Evolutionary conservation across 2,113 vertebrate genomes (phyloP).

Genomic region (Atlantisia rogersi): DNA sequence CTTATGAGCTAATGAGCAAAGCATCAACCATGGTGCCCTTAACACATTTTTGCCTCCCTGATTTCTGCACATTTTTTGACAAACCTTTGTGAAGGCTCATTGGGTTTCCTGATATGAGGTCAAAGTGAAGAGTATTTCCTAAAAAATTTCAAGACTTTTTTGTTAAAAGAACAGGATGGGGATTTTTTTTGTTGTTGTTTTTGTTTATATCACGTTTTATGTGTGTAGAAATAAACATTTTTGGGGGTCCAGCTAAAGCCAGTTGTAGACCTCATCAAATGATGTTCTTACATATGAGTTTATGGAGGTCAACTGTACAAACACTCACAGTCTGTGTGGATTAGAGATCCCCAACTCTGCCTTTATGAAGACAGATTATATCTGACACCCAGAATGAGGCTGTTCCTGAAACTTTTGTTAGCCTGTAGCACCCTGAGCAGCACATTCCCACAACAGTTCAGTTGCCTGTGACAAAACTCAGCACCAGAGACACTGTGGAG

Average conservation of each 20-base stretch:
- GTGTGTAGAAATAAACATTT: background rate
- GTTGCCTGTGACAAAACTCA: background rate
- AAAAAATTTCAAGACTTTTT: background rate
- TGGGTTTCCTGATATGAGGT: background rate
- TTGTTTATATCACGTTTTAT: background rate
- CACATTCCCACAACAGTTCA: background rate
- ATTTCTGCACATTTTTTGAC: background rate
- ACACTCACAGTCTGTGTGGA: background rate
- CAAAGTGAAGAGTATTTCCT: background rate
- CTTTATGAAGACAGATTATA: background rate
- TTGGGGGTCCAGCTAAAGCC: background rate
- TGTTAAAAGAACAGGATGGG: background rate
- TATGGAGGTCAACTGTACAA: background rate
- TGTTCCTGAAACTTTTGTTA: background rate
- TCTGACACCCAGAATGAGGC: background rate
- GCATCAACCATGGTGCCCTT: background rate
- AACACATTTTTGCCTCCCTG: too few relatives aligned
- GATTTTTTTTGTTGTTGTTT: background rate
- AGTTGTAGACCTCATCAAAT: background rate
- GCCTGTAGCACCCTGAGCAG: background rate
- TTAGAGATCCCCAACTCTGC: background rate
- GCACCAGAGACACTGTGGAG: background rate
- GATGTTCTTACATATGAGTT: background rate
- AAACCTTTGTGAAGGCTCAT: background rate
- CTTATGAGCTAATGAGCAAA: background rate